Base-by-base conservation (phyloP, 1,140 invertebrate genomes). In the Caerostris extrusa region DNA sequence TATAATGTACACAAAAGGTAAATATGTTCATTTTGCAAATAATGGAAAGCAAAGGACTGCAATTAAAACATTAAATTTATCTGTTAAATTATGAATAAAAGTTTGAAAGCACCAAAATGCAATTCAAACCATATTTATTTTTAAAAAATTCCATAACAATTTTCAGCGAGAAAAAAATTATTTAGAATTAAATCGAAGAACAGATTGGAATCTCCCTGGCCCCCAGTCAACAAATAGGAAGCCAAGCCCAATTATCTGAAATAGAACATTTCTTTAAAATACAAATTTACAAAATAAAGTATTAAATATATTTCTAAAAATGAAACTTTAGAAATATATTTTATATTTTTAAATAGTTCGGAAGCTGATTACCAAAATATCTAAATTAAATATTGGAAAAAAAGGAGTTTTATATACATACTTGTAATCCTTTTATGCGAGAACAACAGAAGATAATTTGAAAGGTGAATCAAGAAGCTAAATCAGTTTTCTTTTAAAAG, bases 221-320 rank as follows among this genome's bases (percentile, higher is more conserved):
- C 85, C 61, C 56, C 58, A 34, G 85, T 4, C 12, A 53, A 58
- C 57, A 56, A 87, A 87, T 19, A 50, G 56, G 57, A 58, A 71
- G 69, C 69, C 19, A 87, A 87, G 34, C 34, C 34, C 34, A 34
- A 34, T 34, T 60, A 87, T 87, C 85, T 87, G 85, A 87, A 87
- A 87, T 19, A 87, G 19, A 87, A 87, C 34, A 87, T 87, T 58
- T 61, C 85, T 61, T 34, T 87, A 53, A 87, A 87, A 87, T 87
- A 87, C 85, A 87, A 5, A 10, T 60, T 87, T 50, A 71, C 3
- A 69, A 0, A 60, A 60, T 34, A 3, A 61, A 19, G 5, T 50
- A 50, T 34, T 34, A 61, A 12, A 6, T 61, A 61, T 6, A 55
- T 89, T 89, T 89, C 50, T 55, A 89, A 89, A 64, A 57, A 71